Evolutionary conservation across 2,888 invertebrate species (phyloP).

Genomic region (Acrocera orbiculus): DNA sequence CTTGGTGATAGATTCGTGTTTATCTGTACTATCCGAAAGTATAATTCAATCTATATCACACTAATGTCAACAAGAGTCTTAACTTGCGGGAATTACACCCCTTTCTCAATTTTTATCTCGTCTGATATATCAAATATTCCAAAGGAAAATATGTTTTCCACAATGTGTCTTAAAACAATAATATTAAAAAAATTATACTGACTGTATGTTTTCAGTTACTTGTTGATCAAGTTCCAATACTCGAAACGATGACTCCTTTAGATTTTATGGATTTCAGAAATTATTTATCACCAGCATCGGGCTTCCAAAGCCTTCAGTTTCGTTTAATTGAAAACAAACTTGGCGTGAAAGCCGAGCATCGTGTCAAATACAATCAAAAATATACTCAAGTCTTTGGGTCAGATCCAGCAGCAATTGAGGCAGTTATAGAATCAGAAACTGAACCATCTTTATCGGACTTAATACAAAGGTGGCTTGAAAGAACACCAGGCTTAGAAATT

Average conservation of each 20-base stretch:
- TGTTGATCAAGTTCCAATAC: conserved; percentile 90
- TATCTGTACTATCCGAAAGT: no score
- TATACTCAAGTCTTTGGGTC: conserved; percentile 74
- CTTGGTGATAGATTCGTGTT: no score
- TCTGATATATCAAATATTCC: no score
- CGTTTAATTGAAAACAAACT: conserved; percentile 89
- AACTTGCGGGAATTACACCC: no score
- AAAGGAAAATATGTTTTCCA: no score
- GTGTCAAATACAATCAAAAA: conserved; percentile 86
- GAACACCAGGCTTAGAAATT: conserved; percentile 79
- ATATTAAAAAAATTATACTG: conserved; percentile 2
- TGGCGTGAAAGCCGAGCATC: conserved; percentile 60
- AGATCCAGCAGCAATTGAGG: conserved; percentile 42
- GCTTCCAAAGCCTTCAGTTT: conserved; percentile 95
- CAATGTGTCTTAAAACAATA: neutral
- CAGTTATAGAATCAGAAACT: conserved; percentile 50
- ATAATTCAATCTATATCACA: no score
- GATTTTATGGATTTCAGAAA: conserved; percentile 97
- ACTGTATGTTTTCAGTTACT: conserved; percentile 45
- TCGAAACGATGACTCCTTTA: conserved; percentile 97
- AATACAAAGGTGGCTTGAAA: conserved; percentile 82
- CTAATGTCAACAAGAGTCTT: no score
- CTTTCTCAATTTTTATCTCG: no score
- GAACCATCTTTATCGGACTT: conserved; percentile 73
- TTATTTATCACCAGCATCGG: conserved; percentile 86